Base-by-base conservation (phyloP, 2,113 vertebrate species). In the Procapra przewalskii region DNA sequence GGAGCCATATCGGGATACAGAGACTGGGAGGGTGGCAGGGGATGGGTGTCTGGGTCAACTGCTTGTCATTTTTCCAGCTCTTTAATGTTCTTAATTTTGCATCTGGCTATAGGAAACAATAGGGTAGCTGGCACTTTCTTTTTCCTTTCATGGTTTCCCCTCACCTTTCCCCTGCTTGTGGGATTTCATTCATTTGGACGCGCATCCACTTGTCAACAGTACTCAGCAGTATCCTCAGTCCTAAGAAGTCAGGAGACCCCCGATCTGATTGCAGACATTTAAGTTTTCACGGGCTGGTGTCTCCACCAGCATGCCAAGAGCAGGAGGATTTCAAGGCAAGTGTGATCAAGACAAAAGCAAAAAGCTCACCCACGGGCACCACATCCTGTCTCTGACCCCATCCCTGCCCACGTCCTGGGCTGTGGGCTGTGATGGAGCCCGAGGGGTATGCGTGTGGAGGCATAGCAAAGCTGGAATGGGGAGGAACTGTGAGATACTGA, bases 341-440 rank as follows among this genome's bases (percentile, higher is more conserved):
- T 0, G 0, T 4, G 36, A n/a, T 4, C 3, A 33, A 25, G 43
- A 52, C 3, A 33, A 25, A 54, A 52, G 52, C 31, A 57, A 50
- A 36, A 31, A 17, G 14, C 50, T 43, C 0, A 3, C 50, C n/a
- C 9, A 1, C 2, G 1, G 77, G 21, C 2, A 17, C 13, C 7
- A 5, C 33, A 21, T 31, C 77, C 33, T 14, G 45, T 29, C 59
- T 91, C 16, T 17, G 36, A 29, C 29, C 45, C 6, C 3, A 16
- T 55, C 48, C 48, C 75, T 29, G 85, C n/a, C 48, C 59, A 2
- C 0, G 1, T 43, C 29, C 33, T 12, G n/a, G 79, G 48, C 59
- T 60, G 79, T 40, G 59, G 77, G 25, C 25, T 36, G n/a, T 15
- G 59, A 40, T 2, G 23, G 36, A 52, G 60, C n/a, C 0, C 4